A percentile compares a stretch with the other conserved stretches of the same genome.
Conservation (phyloP, 2,888 invertebrate species). For the Lasioglossum leucozonium region DNA sequence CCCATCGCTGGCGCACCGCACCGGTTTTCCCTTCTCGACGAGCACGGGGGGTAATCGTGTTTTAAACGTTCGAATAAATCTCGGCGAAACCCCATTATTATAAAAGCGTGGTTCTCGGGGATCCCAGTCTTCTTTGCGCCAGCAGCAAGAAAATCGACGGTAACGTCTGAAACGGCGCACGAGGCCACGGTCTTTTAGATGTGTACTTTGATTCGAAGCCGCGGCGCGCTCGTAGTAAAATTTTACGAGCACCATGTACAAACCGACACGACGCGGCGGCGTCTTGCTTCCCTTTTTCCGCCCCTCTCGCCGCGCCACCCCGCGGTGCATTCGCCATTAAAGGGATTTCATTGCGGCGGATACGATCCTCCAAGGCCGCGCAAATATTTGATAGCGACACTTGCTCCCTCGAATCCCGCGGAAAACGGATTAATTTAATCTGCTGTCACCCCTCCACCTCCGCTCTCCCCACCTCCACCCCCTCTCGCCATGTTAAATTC, state of each 20-base stretch:
- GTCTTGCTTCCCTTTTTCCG: not conserved
- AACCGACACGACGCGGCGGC: not conserved
- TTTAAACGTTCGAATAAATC: slow-evolving; percentile 9
- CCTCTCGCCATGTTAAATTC: not conserved
- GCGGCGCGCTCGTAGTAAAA: slow-evolving; percentile 1
- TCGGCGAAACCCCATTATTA: not conserved
- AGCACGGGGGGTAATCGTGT: not conserved
- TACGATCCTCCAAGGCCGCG: slow-evolving; percentile 9
- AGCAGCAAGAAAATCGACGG: slow-evolving; percentile 6
- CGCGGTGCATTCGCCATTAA: not conserved
- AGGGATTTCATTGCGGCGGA: slow-evolving; percentile 17
- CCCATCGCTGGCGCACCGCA: too few species aligned
- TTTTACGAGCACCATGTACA: slow-evolving; percentile 16
- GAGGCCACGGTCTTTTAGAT: slow-evolving; percentile 10
- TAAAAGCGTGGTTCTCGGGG: not conserved
- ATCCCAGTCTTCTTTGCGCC: not conserved
- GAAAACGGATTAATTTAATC: slow-evolving; percentile 21
- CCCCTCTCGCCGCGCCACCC: not conserved
- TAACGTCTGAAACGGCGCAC: not conserved
- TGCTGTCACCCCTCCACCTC: not conserved
- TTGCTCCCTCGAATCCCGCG: not conserved
- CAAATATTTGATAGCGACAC: slow-evolving; percentile 34
- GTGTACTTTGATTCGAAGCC: slow-evolving; percentile 13
- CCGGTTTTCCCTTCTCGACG: not conserved
- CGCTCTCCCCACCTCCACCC: too few species aligned